A percentile compares a stretch with the other conserved stretches of the same genome.
Evolutionary conservation across 2,888 invertebrate species (phyloP).

Genomic region (Hipparchia sbordonii): DNA sequence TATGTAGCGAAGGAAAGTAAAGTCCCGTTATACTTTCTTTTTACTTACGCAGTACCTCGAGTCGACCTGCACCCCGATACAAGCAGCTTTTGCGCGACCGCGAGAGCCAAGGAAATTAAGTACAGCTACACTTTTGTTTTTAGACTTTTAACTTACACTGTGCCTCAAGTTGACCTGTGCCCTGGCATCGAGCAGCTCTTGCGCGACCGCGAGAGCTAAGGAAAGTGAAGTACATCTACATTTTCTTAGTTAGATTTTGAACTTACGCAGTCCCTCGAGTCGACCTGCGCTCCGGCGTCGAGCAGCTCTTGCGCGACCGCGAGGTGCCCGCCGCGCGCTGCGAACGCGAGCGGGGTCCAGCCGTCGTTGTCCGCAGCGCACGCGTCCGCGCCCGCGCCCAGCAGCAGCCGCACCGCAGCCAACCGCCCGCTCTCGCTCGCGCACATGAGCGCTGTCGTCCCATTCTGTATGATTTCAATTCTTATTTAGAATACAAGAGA

Average conservation of each 20-base stretch:
- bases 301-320: slow-evolving; percentile 91
- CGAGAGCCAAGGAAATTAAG: too few relatives aligned
- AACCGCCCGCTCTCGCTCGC: slow-evolving; percentile 93
- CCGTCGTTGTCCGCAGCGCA: slow-evolving; percentile 96
- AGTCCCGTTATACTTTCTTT: too few relatives aligned
- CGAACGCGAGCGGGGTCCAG: slow-evolving; percentile 95
- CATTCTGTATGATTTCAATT: slow-evolving; percentile 85
- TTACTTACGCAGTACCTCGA: slow-evolving; percentile 83
- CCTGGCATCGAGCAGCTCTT: slow-evolving; percentile 92
- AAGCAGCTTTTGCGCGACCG: too few relatives aligned
- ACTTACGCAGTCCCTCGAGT: slow-evolving; percentile 93
- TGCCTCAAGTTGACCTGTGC: slow-evolving; percentile 94
- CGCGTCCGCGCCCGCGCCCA: slow-evolving; percentile 96
- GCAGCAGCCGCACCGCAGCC: slow-evolving; percentile 91
- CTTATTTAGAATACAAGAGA: neutral
- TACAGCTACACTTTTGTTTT: too few relatives aligned
- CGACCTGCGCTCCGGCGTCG: slow-evolving; percentile 92
- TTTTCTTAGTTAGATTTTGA: too few relatives aligned
- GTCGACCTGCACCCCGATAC: too few relatives aligned
- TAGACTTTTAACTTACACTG: too few relatives aligned
- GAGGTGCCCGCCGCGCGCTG: slow-evolving; percentile 93
- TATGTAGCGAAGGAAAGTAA: too few relatives aligned
- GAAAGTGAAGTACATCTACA: slow-evolving; percentile 92
- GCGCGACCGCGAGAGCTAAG: slow-evolving; percentile 93
- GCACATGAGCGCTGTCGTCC: slow-evolving; percentile 96